Conservation (phyloP, 92 coral and sea anemone species). For the Umimayanthus chanpuru region DNA sequence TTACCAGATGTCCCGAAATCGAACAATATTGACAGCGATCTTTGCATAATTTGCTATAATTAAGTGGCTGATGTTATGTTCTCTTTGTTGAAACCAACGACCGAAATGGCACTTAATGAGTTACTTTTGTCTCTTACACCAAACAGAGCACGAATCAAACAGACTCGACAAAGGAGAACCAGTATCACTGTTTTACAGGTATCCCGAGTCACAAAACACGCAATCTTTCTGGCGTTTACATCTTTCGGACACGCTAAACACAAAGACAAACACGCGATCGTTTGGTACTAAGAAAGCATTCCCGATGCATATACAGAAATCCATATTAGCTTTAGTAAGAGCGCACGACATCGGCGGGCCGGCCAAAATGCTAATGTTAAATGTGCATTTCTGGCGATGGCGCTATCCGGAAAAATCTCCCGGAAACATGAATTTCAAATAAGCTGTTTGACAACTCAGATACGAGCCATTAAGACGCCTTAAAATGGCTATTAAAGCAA, state of each 20-base stretch:
- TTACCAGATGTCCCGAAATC: constrained; percentile 99
- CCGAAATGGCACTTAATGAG: constrained; percentile 73
- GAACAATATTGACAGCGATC: constrained; percentile 94
- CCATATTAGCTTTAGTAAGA: constrained; percentile 27
- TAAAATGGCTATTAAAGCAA: constrained; percentile 84
- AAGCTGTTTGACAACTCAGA: constrained; percentile 55
- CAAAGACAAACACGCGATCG: constrained; percentile 42
- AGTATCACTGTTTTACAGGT: constrained; percentile 39
- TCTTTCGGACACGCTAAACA: constrained; percentile 36
- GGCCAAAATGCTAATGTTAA: constrained; percentile 50
- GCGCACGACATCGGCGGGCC: constrained; percentile 7
- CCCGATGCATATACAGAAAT: constrained; percentile 1
- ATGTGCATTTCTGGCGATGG: constrained; percentile 35
- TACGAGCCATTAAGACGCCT: constrained; percentile 74
- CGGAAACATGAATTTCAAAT: constrained; percentile 71
- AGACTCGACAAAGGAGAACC: constrained; percentile 29
- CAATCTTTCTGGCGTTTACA: constrained; percentile 22
- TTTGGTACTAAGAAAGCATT: neutral
- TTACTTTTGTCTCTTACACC: constrained; percentile 61
- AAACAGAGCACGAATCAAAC: constrained; percentile 56
- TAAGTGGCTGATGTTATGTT: constrained; percentile 81
- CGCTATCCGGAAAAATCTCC: constrained; percentile 71
- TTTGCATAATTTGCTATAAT: constrained; percentile 90
- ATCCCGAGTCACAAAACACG: constrained; percentile 35
- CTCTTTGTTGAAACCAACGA: constrained; percentile 77